Conservation (phyloP, 2,797 vertebrate species). For the Falco berigora region DNA sequence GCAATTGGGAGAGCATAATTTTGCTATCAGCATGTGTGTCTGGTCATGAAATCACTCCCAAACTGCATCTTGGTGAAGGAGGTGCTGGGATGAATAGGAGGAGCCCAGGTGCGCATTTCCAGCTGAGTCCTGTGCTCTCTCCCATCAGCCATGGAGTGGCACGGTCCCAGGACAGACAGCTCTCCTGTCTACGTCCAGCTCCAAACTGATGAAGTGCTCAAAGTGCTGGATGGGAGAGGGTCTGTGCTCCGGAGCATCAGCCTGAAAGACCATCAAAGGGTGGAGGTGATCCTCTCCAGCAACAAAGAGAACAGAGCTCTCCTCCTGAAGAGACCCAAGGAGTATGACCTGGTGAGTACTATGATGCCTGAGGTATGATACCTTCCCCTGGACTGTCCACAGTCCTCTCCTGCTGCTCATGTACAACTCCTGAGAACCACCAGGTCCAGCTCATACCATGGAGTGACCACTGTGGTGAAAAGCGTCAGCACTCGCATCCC, state of each 20-base stretch:
- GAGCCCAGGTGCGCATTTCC: neutral
- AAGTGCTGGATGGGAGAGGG: slow-evolving; percentile 77
- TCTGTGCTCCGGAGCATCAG: slow-evolving; percentile 75
- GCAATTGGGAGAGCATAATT: neutral
- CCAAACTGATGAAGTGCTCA: slow-evolving; percentile 76
- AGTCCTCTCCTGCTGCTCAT: neutral
- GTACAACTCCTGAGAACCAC: neutral
- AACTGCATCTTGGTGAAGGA: neutral
- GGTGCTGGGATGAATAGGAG: neutral
- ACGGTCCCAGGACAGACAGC: slow-evolving; percentile 72
- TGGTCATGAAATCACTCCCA: neutral
- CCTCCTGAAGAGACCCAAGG: slow-evolving; percentile 88
- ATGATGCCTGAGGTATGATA: neutral
- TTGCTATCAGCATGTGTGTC: neutral
- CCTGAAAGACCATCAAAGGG: slow-evolving; percentile 68
- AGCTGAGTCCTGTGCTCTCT: neutral
- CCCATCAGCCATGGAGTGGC: slow-evolving; percentile 86
- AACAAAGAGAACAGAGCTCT: slow-evolving; percentile 76
- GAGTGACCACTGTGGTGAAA: neutral
- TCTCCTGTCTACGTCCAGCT: slow-evolving; percentile 78
- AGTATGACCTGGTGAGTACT: slow-evolving; percentile 86
- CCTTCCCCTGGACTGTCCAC: neutral
- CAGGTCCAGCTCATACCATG: neutral
- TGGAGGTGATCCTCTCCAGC: slow-evolving; percentile 81
- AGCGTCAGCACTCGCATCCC: neutral